Evolutionary conservation across 1,140 invertebrate genomes (phyloP), one percentile per base, ranked within the genome.

Genomic region (Lepeophtheirus salmonis): DNA sequence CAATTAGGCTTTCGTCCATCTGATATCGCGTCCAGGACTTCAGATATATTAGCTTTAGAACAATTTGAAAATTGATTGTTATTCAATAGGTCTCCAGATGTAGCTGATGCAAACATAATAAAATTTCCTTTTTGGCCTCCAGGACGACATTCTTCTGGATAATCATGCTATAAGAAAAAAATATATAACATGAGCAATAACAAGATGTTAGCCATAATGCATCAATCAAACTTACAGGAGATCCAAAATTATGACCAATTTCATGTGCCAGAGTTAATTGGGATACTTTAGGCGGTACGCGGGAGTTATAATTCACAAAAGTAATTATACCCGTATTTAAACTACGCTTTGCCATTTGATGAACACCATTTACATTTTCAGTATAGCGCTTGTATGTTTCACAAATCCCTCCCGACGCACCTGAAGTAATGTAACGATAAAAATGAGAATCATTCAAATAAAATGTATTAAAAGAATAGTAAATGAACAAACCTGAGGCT

Each of bases 301-400:
- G 75, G 69, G 86, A 91, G 67, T 96, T 95, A 74, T 98, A 98
- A 75, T 99, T 99, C 13, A 98, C 87, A 70, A 98, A 91, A 1
- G 96, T 98, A 48, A 98, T 95, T 64, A 99, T 97, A 48, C 96
- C 96, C 0, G 95, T 99, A 74, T 99, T 99, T 0, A 98, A 76
- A 30, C 89, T 95, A 56, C 89, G 77, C 71, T 89, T 90, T 4
- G 88, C 89, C 63, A 87, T 87, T 69, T 92, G 83, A 72, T 92
- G 89, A 75, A 88, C 82, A 12, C 91, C 89, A 18, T 83, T 84
- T 21, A 90, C 81, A 0, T 89, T 95, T 73, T 94, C 91, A 3
- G 89, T 94, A 72, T 95, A 97, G 1, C 86, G 86, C 73, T 96
- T 95, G 73, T 90, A 92, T 70, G 89, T 91, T 73, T 98, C 94